Evolutionary conservation across 2,888 invertebrate species (phyloP).

Genomic region (Plebejus melissa): DNA sequence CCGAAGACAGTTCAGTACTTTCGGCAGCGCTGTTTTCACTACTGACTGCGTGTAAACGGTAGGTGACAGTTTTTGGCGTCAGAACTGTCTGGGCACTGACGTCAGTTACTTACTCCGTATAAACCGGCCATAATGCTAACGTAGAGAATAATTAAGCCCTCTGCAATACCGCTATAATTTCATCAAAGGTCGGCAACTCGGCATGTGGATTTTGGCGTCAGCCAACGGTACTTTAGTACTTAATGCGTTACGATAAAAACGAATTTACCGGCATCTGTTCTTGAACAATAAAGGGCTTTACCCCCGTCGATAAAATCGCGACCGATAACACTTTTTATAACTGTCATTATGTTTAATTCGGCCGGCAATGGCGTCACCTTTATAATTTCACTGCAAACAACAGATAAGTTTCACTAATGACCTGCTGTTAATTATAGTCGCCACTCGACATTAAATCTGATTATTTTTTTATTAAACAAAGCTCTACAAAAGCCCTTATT

Average conservation of each 20-base stretch:
- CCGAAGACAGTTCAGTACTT: too few relatives aligned
- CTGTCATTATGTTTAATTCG: constrained; percentile 24
- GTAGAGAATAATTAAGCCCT: not conserved
- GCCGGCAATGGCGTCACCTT: constrained; percentile 14
- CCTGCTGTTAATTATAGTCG: not conserved
- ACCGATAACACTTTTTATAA: constrained; percentile 27
- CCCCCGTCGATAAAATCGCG: constrained; percentile 26
- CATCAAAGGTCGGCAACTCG: not conserved
- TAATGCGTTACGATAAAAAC: constrained; percentile 10
- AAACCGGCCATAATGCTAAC: too few relatives aligned
- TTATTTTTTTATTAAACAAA: not conserved
- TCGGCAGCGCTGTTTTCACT: too few relatives aligned
- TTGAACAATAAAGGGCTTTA: constrained; percentile 10
- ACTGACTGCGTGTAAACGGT: too few relatives aligned
- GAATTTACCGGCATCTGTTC: constrained; percentile 15
- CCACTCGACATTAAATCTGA: not conserved
- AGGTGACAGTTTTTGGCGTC: too few relatives aligned
- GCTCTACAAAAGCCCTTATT: not conserved
- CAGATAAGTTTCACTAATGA: constrained; percentile 3
- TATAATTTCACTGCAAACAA: constrained; percentile 24
- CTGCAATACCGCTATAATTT: not conserved
- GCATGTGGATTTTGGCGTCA: not conserved
- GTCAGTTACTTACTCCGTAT: too few relatives aligned
- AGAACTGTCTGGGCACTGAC: too few relatives aligned
- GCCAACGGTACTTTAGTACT: not conserved